Conservation (phyloP, 1,140 invertebrate species). For the Prorops nasuta region DNA sequence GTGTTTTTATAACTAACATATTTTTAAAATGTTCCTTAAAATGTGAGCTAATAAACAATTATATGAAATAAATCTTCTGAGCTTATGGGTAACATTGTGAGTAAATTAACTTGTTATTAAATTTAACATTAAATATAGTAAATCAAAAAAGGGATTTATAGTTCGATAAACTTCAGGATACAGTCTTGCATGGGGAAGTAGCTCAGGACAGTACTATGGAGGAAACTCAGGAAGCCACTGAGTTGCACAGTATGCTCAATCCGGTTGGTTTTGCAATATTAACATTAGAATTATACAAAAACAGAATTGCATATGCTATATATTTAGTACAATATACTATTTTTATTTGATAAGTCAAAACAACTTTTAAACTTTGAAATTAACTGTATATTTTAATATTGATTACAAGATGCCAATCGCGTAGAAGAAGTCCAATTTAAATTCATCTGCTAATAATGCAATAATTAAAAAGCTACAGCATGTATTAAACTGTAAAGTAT, state of each 20-base stretch:
- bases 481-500: no score
- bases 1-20: no score
- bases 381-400: not conserved
- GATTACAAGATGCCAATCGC: not conserved
- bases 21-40: no score
- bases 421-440: no score
- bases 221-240: slow-evolving; percentile 46
- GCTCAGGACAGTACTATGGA: slow-evolving; percentile 41
- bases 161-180: slow-evolving; percentile 53
- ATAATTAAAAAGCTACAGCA: no score
- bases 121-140: no score
- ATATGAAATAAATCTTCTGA: no score
- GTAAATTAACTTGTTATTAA: no score
- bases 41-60: no score
- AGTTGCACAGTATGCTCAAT: slow-evolving; percentile 49
- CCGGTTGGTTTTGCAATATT: slow-evolving; percentile 50
- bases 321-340: not conserved
- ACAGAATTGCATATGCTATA: no score
- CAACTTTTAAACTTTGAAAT: not conserved
- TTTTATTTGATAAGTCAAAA: not conserved
- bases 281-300: slow-evolving; percentile 19
- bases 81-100: no score
- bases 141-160: slow-evolving; percentile 50
- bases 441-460: no score
- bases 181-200: slow-evolving; percentile 50